Conservation (phyloP, 2,888 invertebrate species). For the Phrixothrix hirtus region DNA sequence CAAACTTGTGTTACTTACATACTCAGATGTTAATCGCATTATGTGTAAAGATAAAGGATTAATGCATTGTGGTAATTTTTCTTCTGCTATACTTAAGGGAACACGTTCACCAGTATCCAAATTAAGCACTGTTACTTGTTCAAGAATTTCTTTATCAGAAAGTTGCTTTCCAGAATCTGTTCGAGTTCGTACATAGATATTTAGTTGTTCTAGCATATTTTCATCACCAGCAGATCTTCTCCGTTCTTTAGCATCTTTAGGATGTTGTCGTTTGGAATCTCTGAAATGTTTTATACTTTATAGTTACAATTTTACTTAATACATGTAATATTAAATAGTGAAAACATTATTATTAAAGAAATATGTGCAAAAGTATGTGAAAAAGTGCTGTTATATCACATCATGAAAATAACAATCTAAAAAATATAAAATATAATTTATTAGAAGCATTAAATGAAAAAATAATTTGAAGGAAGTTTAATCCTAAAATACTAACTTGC, state of each 20-base stretch:
- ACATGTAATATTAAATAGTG: no score
- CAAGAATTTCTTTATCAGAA: slow-evolving; percentile 90
- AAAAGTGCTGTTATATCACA: no score
- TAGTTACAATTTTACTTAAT: no score
- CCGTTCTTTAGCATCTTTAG: slow-evolving; percentile 61
- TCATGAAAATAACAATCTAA: no score
- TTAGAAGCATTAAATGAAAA: no score
- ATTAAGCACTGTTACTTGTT: slow-evolving; percentile 79
- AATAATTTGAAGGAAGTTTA: no score
- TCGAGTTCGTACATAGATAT: slow-evolving; percentile 76
- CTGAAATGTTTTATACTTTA: slow-evolving; percentile 36
- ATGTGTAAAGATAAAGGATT: slow-evolving; percentile 95
- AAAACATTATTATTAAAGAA: no score
- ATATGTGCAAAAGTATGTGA: no score
- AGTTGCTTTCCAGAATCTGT: slow-evolving; percentile 86
- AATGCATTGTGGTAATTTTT: slow-evolving; percentile 86
- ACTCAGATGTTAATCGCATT: slow-evolving; percentile 90
- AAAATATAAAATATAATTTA: no score
- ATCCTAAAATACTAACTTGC: no score
- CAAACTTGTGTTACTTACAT: slow-evolving; percentile 68
- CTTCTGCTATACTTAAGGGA: slow-evolving; percentile 93
- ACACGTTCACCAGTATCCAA: slow-evolving; percentile 87
- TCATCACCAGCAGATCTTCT: slow-evolving; percentile 86
- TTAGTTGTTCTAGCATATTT: slow-evolving; percentile 68
- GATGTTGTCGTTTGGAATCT: slow-evolving; percentile 42